A percentile compares a stretch with the other conserved stretches of the same genome.
Conservation (phyloP, 64 coral and sea anemone genomes). For the Porites lutea region DNA sequence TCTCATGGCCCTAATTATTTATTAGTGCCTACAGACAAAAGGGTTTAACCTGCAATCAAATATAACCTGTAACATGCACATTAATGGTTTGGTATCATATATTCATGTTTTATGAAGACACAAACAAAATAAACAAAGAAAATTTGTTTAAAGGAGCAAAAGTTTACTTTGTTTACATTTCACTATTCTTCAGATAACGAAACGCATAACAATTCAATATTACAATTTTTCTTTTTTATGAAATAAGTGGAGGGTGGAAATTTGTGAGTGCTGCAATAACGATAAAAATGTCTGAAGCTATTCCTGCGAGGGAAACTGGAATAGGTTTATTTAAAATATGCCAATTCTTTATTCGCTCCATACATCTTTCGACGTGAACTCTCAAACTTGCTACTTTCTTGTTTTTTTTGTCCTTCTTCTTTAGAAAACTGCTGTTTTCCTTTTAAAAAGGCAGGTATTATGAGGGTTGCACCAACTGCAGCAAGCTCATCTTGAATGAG, state of each 20-base stretch:
- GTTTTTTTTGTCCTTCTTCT: slow-evolving; percentile 47
- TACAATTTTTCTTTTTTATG: too few species aligned
- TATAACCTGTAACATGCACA: too few species aligned
- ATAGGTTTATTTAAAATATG: slow-evolving; percentile 65
- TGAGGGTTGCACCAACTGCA: slow-evolving; percentile 60
- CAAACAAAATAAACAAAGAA: too few species aligned
- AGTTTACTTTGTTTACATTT: too few species aligned
- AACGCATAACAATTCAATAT: too few species aligned
- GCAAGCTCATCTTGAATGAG: slow-evolving; percentile 68
- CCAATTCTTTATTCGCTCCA: slow-evolving; percentile 72
- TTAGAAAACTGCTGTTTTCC: slow-evolving; percentile 63
- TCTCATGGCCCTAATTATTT: too few species aligned
- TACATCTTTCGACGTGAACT: slow-evolving; percentile 71
- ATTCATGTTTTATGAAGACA: too few species aligned
- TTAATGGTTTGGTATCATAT: too few species aligned
- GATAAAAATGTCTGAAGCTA: slow-evolving; percentile 60
- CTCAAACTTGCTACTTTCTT: slow-evolving; percentile 71
- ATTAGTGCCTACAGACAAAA: too few species aligned
- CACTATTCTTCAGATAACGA: too few species aligned
- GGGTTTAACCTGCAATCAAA: too few species aligned
- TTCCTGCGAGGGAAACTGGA: slow-evolving; percentile 28
- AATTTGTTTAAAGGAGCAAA: too few species aligned
- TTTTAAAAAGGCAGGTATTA: slow-evolving; percentile 67
- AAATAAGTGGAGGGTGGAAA: slow-evolving; percentile 62
- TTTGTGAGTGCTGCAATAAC: slow-evolving; percentile 63